phyloP scores from a whole-genome alignment of 2,113 vertebrate species.

The Synodontis membranacea region DNA sequence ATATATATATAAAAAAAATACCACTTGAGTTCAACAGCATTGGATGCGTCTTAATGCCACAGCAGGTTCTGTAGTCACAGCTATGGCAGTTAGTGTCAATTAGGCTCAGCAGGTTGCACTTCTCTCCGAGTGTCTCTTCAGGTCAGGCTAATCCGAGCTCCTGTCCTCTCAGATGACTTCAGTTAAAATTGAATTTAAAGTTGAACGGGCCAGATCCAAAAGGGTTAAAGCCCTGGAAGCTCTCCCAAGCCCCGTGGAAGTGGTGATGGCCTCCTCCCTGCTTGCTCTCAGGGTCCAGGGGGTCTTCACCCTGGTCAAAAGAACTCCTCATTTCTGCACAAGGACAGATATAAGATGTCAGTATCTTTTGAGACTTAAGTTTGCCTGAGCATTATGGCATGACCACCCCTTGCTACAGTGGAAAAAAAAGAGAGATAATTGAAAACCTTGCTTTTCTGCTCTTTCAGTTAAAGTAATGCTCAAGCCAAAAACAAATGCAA shows the following conservation, averaged over 20 bases:
- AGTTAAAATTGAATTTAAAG: slow-evolving; percentile 97
- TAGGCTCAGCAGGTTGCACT: slow-evolving; percentile 42
- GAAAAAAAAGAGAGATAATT: neutral
- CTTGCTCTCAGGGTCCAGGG: slow-evolving; percentile 92
- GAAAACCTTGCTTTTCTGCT: neutral
- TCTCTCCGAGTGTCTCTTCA: slow-evolving; percentile 6
- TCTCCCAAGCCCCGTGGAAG: slow-evolving; percentile 86
- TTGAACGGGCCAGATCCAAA: slow-evolving; percentile 94
- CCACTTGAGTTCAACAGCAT: too few relatives aligned
- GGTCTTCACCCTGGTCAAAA: slow-evolving; percentile 94
- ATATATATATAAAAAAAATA: too few relatives aligned
- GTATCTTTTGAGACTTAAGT: neutral
- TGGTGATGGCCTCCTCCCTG: slow-evolving; percentile 81
- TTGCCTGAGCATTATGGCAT: too few relatives aligned
- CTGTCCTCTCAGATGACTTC: slow-evolving; percentile 55
- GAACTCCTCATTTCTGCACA: slow-evolving; percentile 90
- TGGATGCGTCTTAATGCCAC: neutral
- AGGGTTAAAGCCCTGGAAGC: slow-evolving; percentile 93
- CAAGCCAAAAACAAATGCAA: too few relatives aligned
- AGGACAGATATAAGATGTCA: neutral
- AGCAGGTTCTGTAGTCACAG: neutral
- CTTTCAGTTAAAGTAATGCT: too few relatives aligned
- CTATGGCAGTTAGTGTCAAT: neutral
- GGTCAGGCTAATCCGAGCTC: neutral
- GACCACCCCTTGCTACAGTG: too few relatives aligned